A percentile compares a stretch with the other conserved stretches of the same genome.
These are phyloP conservation scores for Gadus chalcogrammus DNA, from an alignment of 2,113 vertebrate genomes.

Conservation along the genomic window DNA sequence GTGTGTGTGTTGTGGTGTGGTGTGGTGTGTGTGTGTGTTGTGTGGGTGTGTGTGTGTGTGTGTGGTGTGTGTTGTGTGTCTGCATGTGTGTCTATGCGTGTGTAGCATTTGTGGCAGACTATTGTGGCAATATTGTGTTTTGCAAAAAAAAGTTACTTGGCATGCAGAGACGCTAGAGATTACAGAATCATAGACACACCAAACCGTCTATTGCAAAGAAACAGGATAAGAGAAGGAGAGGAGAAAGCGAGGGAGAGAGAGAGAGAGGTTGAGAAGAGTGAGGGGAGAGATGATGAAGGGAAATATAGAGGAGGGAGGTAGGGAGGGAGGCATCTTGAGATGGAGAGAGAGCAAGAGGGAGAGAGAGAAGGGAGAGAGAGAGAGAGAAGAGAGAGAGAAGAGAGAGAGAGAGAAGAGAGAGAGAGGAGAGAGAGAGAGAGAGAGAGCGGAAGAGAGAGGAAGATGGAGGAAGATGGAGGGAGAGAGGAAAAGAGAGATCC, in stretches of 20 bases:
- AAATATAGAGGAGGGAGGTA: neutral
- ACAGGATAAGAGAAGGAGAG: neutral
- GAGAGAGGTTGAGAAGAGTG: no score
- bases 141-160: no score
- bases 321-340: neutral
- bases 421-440: no score
- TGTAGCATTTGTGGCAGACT: no score
- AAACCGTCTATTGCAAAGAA: neutral
- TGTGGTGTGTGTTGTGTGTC: neutral
- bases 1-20: neutral
- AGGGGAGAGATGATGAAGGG: neutral
- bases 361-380: neutral
- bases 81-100: no score
- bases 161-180: no score
- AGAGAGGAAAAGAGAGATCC: no score
- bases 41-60: neutral
- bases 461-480: no score
- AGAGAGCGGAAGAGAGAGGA: no score
- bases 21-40: neutral
- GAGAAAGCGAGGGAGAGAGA: neutral
- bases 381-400: neutral
- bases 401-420: neutral
- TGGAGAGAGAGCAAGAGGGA: neutral
- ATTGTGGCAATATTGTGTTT: no score
- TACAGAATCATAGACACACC: neutral